phyloP scores from a whole-genome alignment of 2,888 invertebrate genomes.

The Monopis laevigella region DNA sequence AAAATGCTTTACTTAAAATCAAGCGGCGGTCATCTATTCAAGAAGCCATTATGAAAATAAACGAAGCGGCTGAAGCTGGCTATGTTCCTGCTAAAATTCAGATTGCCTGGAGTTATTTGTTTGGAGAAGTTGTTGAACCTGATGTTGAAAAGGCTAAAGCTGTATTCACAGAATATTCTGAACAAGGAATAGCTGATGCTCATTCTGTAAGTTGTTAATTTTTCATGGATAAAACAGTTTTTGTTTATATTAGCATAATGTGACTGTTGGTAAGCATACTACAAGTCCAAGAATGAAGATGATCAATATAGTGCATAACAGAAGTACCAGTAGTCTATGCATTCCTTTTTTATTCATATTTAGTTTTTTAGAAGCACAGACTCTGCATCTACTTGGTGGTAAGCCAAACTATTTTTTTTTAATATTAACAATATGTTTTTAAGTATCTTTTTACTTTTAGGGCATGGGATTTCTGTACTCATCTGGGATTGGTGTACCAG shows the following conservation, averaged over 20 bases:
- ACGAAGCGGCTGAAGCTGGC: constrained; percentile 82
- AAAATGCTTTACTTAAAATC: constrained; percentile 74
- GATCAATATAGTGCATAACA: too few species aligned
- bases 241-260: too few species aligned
- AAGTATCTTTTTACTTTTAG: constrained; percentile 51
- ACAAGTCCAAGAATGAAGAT: too few species aligned
- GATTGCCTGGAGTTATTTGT: constrained; percentile 88
- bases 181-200: constrained; percentile 84
- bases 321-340: too few species aligned
- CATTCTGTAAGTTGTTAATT: constrained; percentile 79
- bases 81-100: constrained; percentile 84
- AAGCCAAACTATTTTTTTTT: not conserved
- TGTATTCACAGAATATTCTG: constrained; percentile 80
- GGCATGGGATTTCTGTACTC: constrained; percentile 89
- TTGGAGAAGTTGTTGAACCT: constrained; percentile 82
- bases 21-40: constrained; percentile 78
- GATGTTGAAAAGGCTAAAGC: constrained; percentile 79
- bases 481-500: constrained; percentile 85
- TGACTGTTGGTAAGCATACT: too few species aligned
- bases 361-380: too few species aligned
- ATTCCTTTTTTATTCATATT: too few species aligned
- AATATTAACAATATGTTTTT: too few species aligned
- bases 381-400: too few species aligned
- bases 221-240: too few species aligned
- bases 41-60: constrained; percentile 79